These are phyloP conservation scores for Beaufortia kweichowensis DNA, from an alignment of 2,113 vertebrate species.

Conservation along the genomic window DNA sequence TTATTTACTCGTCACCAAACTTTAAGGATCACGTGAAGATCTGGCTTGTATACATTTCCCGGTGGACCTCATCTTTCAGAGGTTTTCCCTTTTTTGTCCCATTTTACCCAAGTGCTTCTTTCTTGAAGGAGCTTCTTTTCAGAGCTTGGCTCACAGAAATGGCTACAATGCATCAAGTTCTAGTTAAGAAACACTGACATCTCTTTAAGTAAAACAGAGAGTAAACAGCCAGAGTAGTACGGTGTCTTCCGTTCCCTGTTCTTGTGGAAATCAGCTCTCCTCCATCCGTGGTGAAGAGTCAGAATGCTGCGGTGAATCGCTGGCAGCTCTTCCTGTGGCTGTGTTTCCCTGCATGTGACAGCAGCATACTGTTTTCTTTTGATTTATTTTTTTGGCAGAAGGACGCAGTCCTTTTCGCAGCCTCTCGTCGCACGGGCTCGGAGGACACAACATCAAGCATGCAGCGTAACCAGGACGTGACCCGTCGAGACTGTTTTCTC, in stretches of 20 bases:
- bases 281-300: background rate
- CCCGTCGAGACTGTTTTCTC: constrained; percentile 67
- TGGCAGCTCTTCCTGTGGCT: constrained; percentile 12
- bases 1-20: background rate
- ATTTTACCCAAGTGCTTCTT: constrained; percentile 5
- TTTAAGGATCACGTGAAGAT: background rate
- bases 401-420: constrained; percentile 76
- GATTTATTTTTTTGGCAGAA: constrained; percentile 77
- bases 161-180: constrained; percentile 69
- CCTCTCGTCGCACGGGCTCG: constrained; percentile 81
- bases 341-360: constrained; percentile 13
- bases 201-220: constrained; percentile 58
- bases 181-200: constrained; percentile 58
- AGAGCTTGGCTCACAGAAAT: constrained; percentile 65
- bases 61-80: background rate
- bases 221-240: constrained; percentile 63
- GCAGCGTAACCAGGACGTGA: constrained; percentile 85
- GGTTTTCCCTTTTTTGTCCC: background rate
- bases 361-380: constrained; percentile 58
- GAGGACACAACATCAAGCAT: constrained; percentile 90
- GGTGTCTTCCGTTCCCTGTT: background rate
- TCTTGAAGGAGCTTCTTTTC: constrained; percentile 22
- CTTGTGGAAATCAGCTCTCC: background rate
- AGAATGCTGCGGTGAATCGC: background rate
- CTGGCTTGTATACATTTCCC: constrained; percentile 7